Conservation (phyloP, 1,140 invertebrate species). For the Drosophila tsacasi region DNA sequence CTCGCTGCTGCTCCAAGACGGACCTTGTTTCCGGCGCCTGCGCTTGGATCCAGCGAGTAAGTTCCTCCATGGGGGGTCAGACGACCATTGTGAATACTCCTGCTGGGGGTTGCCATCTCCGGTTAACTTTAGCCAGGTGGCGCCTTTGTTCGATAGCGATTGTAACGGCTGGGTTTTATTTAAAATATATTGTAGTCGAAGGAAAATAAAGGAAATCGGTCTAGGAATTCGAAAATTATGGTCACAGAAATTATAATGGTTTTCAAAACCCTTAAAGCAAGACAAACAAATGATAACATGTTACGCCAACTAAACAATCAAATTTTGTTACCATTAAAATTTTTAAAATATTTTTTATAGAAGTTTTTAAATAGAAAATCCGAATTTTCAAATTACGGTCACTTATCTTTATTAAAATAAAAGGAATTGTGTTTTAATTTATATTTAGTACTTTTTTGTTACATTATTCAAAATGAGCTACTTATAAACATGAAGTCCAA, state of each 20-base stretch:
- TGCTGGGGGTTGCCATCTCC: not conserved
- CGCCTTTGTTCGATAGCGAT: constrained; percentile 7
- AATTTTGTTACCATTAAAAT: not conserved
- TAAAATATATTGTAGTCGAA: not conserved
- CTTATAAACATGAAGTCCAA: not conserved
- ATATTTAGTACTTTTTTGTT: too few relatives aligned
- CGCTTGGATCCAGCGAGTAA: constrained; percentile 20
- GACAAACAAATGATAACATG: too few relatives aligned
- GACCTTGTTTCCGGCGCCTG: constrained; percentile 20
- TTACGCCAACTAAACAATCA: too few relatives aligned
- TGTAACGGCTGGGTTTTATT: not conserved
- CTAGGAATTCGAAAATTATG: not conserved
- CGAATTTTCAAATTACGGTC: not conserved
- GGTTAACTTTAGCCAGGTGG: not conserved
- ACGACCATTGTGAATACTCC: constrained; percentile 17
- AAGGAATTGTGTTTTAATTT: too few relatives aligned
- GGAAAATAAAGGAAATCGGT: not conserved
- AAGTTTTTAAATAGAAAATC: not conserved
- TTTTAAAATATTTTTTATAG: not conserved
- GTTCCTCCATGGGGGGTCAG: not conserved
- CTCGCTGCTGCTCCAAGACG: constrained; percentile 26
- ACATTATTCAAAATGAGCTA: not conserved
- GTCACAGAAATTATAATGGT: too few relatives aligned
- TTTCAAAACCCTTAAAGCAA: too few relatives aligned
- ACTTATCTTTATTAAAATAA: not conserved